Base-by-base conservation (phyloP, 2,888 invertebrate species). In the Phalangium opilio region DNA sequence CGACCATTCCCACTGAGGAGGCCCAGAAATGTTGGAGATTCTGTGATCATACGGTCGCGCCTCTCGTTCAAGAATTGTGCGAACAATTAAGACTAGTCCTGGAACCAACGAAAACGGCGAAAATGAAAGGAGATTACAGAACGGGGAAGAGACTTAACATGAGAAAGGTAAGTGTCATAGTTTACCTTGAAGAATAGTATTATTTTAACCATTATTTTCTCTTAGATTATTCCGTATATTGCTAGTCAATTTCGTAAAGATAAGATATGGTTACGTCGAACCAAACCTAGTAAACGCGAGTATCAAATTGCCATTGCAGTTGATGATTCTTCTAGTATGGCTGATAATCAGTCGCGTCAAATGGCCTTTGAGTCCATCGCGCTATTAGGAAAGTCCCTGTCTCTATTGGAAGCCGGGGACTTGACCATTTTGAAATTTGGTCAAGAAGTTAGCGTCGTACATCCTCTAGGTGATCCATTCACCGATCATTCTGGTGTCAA, bases 171-270 rank as follows among this genome's bases (percentile, higher is more conserved):
- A 53, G 38, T 15, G 35, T n/a, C n/a, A n/a, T n/a, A n/a, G n/a
- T n/a, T n/a, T n/a, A n/a, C n/a, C n/a, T n/a, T n/a, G n/a, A n/a
- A n/a, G n/a, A n/a, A n/a, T 14, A 17, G 15, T 38, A 38, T 38
- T 38, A 1, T 38, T 3, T 27, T 7, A 27, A 27, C 4, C n/a
- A n/a, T n/a, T n/a, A n/a, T n/a, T n/a, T n/a, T n/a, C 4, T 47
- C 35, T 15, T 68, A 75, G 64, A 84, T 99, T 46, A 93, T 98
- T 62, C 89, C 96, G 0, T 99, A 98, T 70, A 91, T 99, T 57
- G 99, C 99, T 15, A 95, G 95, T 51, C 86, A 96, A 67, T 99
- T 95, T 70, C 77, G 96, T 40, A 98, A 98, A 66, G 96, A 99
- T 65, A 93, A 95, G 66, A 99, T 99, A 61, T 99, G 98, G 98